These are phyloP conservation scores for Styela clava DNA, from an alignment of 23 tunicate genomes.

Conservation along the genomic window DNA sequence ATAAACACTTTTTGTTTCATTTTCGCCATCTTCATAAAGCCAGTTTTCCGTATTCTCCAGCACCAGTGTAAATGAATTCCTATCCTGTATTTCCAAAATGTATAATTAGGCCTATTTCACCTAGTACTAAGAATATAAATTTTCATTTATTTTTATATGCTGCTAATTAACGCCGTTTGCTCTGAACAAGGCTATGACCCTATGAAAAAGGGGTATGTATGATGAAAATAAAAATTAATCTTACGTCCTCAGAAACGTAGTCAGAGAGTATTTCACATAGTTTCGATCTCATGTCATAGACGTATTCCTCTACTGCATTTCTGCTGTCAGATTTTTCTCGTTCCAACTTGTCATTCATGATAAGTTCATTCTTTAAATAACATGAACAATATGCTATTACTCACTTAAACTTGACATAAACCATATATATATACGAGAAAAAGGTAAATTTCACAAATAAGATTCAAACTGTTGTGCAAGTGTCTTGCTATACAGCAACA, in stretches of 20 bases:
- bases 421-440: conserved; percentile 2
- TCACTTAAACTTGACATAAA: background rate
- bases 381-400: too few relatives aligned
- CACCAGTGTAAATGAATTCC: conserved; percentile 24
- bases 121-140: too few relatives aligned
- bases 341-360: conserved; percentile 85
- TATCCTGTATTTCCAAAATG: conserved; percentile 60
- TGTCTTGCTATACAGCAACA: too few relatives aligned
- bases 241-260: conserved; percentile 70
- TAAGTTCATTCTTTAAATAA: conserved; percentile 60
- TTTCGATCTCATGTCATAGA: conserved; percentile 80
- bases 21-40: conserved; percentile 93
- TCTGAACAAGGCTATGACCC: too few relatives aligned
- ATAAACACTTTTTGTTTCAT: conserved; percentile 70
- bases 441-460: too few relatives aligned
- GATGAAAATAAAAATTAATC: too few relatives aligned
- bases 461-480: too few relatives aligned
- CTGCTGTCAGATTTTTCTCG: conserved; percentile 71
- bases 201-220: too few relatives aligned
- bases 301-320: conserved; percentile 91
- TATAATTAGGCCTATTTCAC: too few relatives aligned
- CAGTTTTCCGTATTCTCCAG: conserved; percentile 78
- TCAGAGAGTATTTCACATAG: conserved; percentile 49
- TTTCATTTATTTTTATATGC: too few relatives aligned
- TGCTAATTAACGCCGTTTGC: too few relatives aligned